A percentile compares a stretch with the other conserved stretches of the same genome.
Conservation (phyloP, 1,140 invertebrate species). For the Andricus grossulariae region DNA sequence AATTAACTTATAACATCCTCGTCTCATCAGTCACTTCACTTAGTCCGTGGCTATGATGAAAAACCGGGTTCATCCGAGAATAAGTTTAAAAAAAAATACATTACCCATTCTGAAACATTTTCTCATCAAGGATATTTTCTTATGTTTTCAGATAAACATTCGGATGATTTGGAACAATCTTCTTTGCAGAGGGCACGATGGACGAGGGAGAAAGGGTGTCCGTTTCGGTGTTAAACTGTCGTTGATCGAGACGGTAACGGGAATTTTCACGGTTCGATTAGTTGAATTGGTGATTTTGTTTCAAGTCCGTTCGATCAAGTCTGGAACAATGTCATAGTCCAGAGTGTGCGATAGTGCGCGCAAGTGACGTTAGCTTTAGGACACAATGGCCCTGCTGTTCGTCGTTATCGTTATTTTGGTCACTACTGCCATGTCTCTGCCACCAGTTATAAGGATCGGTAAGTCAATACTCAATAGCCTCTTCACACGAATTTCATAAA, state of each 20-base stretch:
- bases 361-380: slow-evolving; percentile 60
- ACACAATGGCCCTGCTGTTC: slow-evolving; percentile 73
- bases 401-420: slow-evolving; percentile 73
- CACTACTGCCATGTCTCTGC: slow-evolving; percentile 76
- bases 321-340: slow-evolving; percentile 67
- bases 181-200: slow-evolving; percentile 42
- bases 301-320: slow-evolving; percentile 55
- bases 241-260: slow-evolving; percentile 55
- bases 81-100: too few relatives aligned
- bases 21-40: too few relatives aligned
- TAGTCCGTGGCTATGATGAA: too few relatives aligned
- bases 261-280: slow-evolving; percentile 49
- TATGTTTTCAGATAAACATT: slow-evolving; percentile 43
- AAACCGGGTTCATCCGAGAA: too few relatives aligned
- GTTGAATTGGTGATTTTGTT: slow-evolving; percentile 51
- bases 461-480: slow-evolving; percentile 56
- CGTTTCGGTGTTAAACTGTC: slow-evolving; percentile 61
- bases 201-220: slow-evolving; percentile 48
- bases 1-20: too few relatives aligned
- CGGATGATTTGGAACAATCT: slow-evolving; percentile 27
- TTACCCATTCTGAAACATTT: too few relatives aligned
- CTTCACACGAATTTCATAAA: not conserved
- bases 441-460: slow-evolving; percentile 83
- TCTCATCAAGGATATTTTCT: not conserved
- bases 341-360: slow-evolving; percentile 60